A percentile compares a stretch with the other conserved stretches of the same genome.
Conservation (phyloP, 2,113 vertebrate genomes). For the Prinia subflava region DNA sequence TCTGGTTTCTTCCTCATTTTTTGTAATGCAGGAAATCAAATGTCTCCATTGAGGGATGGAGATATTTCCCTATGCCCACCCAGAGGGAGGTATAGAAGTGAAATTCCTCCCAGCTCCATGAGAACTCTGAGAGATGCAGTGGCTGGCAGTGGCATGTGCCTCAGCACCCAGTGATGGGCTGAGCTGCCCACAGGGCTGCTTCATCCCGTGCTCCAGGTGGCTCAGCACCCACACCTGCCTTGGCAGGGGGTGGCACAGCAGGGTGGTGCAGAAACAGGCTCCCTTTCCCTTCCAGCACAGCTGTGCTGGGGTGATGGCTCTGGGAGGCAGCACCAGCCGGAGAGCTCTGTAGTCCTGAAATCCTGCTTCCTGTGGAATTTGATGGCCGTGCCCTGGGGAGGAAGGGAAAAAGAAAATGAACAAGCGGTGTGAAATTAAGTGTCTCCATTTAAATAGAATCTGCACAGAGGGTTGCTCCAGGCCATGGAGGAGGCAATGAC, state of each 20-base stretch:
- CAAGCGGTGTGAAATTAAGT: not conserved
- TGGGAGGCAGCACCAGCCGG: not conserved
- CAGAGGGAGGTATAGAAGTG: not conserved
- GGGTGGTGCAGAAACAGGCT: not conserved
- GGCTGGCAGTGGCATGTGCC: not conserved
- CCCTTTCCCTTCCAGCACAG: not conserved
- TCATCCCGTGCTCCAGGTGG: not conserved
- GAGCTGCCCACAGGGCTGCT: not conserved
- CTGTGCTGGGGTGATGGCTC: not conserved
- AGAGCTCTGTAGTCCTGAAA: accelerated
- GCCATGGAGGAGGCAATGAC: not conserved
- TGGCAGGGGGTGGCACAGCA: not conserved
- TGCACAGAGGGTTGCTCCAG: not conserved
- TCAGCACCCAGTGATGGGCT: not conserved
- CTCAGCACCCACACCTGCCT: not conserved
- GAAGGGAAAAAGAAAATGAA: not conserved
- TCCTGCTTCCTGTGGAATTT: not conserved
- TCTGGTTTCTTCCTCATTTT: not conserved
- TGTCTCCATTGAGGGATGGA: accelerated
- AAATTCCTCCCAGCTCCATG: not conserved
- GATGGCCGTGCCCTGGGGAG: not conserved
- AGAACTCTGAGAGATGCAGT: not conserved
- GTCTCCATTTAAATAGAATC: not conserved
- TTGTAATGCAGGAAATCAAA: not conserved
- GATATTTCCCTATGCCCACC: not conserved